Percentiles rank a stretch among this genome's conserved stretches.
phyloP scores from a whole-genome alignment of 2,113 vertebrate genomes.

The Cheirogaleus medius region DNA sequence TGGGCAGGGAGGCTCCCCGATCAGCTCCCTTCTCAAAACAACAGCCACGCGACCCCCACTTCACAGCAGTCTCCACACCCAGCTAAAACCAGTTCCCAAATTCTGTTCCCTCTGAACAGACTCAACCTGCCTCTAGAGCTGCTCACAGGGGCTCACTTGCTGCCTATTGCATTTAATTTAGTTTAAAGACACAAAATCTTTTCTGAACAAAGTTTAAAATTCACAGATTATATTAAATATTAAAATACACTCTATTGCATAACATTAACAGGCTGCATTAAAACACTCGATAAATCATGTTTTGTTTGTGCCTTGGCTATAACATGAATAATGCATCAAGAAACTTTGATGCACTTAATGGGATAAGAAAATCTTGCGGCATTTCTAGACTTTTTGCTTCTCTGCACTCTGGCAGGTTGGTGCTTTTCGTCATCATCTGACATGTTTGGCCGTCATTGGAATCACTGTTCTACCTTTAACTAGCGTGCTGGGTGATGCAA shows the following conservation, averaged over 20 bases:
- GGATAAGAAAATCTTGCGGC: not conserved
- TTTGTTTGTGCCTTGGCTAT: constrained; percentile 58
- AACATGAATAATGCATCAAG: constrained; percentile 74
- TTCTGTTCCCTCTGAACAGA: not conserved
- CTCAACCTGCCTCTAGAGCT: not conserved
- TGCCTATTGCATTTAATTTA: constrained; percentile 38
- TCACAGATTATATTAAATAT: constrained; percentile 72
- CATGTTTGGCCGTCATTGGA: constrained; percentile 9
- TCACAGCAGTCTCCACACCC: not conserved
- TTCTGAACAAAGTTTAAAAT: constrained; percentile 51
- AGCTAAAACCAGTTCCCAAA: not conserved
- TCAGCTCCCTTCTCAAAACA: not conserved
- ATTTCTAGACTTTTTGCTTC: constrained; percentile 50
- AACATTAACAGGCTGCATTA: constrained; percentile 69
- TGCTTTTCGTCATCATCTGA: constrained; percentile 43
- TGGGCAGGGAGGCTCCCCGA: not conserved
- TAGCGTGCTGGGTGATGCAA: constrained; percentile 61
- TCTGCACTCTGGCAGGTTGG: not conserved
- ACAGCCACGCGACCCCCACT: not conserved
- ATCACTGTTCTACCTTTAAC: constrained; percentile 8
- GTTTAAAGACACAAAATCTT: constrained; percentile 56
- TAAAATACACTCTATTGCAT: constrained; percentile 64
- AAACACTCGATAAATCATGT: constrained; percentile 67
- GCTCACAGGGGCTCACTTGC: not conserved
- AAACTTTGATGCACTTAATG: constrained; percentile 45